Base-by-base conservation (phyloP, 2,888 invertebrate species). In the Microplitis deprimator region DNA sequence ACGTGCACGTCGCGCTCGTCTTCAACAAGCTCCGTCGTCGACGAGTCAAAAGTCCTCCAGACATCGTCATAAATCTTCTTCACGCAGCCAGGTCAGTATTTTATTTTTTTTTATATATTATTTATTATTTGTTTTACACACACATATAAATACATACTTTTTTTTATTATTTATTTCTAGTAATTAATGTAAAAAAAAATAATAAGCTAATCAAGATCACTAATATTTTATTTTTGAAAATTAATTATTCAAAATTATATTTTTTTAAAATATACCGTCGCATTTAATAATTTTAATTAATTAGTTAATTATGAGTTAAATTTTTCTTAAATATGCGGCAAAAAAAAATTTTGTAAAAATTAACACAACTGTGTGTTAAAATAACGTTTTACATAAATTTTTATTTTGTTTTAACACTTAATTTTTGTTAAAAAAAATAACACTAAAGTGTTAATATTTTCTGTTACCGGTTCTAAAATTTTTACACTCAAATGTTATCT, bases 1-100 rank as follows among this genome's bases (percentile, higher is more conserved):
- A 64, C 86, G 89, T 60, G 83, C 85, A 69, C 83, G 50, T 3
- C 13, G 87, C 72, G 79, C 85, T 40, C 87, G 86, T 65, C 87
- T 87, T 20, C 87, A 87, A 60, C 88, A 87, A 81, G 85, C 84
- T 20, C 86, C 88, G 50, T 83, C 84, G 10, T 87, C 89, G 60
- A 83, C 87, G 41, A 87, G 85, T 77, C 86, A 87, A 77, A 88
- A 89, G 71, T 77, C 83, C 20, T 78, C 83, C 64, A 84, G 87
- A 16, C 87, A 87, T 77, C 84, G 88, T 39, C 89, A 89, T 76
- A 85, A 87, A 73, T 86, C 89, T 73, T 86, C 87, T 8, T 85
- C 86, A 80, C 88, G 86, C 80, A 89, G 89, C 86, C 89, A 88
- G 89, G 89, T 89, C 84, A 89, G 89, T 86, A 81, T 79, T 78